Evolutionary conservation across 2,113 vertebrate genomes (phyloP).

Genomic region (Rhea americana): DNA sequence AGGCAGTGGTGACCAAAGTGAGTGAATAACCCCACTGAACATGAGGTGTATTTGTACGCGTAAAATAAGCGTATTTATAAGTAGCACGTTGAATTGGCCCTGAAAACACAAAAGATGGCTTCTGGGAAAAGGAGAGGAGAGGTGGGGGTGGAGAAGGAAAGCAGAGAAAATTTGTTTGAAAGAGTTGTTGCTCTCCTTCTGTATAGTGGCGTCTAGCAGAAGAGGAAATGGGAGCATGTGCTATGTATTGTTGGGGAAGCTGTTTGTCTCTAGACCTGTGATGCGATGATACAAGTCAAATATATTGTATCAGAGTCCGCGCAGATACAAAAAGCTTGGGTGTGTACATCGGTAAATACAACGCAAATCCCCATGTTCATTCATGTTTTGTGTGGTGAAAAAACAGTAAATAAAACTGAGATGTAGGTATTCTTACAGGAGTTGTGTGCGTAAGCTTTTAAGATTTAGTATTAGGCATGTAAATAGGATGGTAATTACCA

Average conservation of each 20-base stretch:
- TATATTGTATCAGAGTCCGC: neutral
- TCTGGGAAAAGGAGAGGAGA: neutral
- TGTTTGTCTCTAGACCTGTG: neutral
- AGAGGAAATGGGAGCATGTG: neutral
- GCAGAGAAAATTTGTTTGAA: neutral
- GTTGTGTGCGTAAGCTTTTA: neutral
- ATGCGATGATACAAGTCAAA: neutral
- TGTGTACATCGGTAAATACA: neutral
- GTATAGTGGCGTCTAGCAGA: neutral
- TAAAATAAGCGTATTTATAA: neutral
- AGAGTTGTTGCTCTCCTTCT: neutral
- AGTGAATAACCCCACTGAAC: neutral
- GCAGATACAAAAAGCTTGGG: neutral
- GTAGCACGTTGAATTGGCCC: neutral
- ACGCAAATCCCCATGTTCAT: neutral
- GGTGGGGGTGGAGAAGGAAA: neutral
- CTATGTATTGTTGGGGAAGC: neutral
- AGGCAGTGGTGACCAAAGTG: neutral
- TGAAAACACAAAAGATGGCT: neutral
- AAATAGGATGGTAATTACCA: neutral
- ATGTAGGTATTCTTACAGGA: neutral
- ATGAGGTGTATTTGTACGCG: accelerated
- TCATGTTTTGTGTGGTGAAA: neutral
- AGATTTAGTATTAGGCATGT: neutral
- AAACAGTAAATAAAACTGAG: neutral